phyloP scores from a whole-genome alignment of 2,888 invertebrate genomes.

The Vannuccia rotundouncinata region DNA sequence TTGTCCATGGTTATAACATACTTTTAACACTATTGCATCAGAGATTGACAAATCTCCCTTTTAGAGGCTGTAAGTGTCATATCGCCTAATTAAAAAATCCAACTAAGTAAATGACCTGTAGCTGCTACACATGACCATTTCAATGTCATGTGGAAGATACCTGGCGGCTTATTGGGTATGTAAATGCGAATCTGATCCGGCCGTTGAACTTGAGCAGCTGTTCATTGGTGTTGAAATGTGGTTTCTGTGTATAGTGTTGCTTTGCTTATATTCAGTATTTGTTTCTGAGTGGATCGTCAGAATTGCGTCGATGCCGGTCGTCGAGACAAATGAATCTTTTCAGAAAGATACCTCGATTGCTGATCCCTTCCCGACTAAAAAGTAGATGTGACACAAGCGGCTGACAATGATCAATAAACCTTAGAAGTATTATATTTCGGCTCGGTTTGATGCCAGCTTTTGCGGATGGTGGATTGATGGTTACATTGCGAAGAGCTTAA shows the following conservation, averaged over 20 bases:
- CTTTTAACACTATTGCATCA: too few species aligned
- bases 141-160: too few species aligned
- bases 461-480: neutral
- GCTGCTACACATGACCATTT: too few species aligned
- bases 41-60: too few species aligned
- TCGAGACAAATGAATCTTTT: constrained; percentile 21
- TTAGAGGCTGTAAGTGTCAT: too few species aligned
- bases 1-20: too few species aligned
- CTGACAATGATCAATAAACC: neutral
- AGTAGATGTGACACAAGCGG: neutral
- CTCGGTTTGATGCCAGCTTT: neutral
- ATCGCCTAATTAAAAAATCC: too few species aligned
- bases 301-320: constrained; percentile 7
- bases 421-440: neutral
- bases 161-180: neutral
- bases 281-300: neutral
- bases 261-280: neutral
- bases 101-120: too few species aligned
- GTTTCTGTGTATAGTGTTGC: neutral
- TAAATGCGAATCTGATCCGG: neutral
- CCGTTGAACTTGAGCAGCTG: constrained; percentile 7
- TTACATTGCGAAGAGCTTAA: neutral
- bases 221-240: constrained; percentile 12
- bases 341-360: neutral
- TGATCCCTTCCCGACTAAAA: constrained; percentile 21